A percentile compares a stretch with the other conserved stretches of the same genome.
Evolutionary conservation across 2,797 vertebrate species (phyloP).

Genomic region (Trematomus bernacchii): DNA sequence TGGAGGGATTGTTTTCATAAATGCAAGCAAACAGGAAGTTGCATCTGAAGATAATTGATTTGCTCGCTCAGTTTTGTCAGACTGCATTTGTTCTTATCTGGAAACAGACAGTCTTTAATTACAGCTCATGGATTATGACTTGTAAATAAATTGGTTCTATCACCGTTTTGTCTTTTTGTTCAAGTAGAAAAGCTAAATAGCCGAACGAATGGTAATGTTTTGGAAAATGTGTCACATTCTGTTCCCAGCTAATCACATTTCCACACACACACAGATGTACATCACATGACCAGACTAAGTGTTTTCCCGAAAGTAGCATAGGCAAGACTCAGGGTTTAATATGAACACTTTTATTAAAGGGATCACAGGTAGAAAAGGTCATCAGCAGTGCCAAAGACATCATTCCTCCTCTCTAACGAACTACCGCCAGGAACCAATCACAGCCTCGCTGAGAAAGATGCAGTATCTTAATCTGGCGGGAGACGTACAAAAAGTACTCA

Average conservation of each 20-base stretch:
- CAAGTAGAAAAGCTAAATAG: not conserved
- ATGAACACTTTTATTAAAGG: conserved; percentile 86
- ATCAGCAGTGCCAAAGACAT: conserved; percentile 69
- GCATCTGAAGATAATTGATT: conserved; percentile 27
- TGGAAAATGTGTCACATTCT: conserved; percentile 28
- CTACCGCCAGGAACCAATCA: conserved; percentile 58
- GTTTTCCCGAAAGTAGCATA: conserved; percentile 46
- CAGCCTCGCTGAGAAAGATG: conserved; percentile 58
- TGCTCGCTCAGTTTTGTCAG: not conserved
- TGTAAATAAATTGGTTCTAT: conserved; percentile 21
- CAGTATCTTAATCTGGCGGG: conserved; percentile 43
- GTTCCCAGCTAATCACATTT: conserved; percentile 8
- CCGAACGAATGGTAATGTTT: not conserved
- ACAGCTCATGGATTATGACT: not conserved
- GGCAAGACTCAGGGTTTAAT: conserved; percentile 43
- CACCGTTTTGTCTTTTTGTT: not conserved
- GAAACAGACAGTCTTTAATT: not conserved
- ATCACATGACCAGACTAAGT: conserved; percentile 1
- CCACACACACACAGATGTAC: conserved; percentile 3
- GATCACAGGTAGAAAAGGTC: conserved; percentile 80
- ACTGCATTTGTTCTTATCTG: not conserved
- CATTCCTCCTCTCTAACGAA: conserved; percentile 42
- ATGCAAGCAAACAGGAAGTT: conserved; percentile 23
- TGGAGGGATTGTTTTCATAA: conserved; percentile 62
- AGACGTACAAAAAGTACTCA: conserved; percentile 50